phyloP scores from a whole-genome alignment of 2,113 vertebrate genomes.

The Dromiciops gliroides region DNA sequence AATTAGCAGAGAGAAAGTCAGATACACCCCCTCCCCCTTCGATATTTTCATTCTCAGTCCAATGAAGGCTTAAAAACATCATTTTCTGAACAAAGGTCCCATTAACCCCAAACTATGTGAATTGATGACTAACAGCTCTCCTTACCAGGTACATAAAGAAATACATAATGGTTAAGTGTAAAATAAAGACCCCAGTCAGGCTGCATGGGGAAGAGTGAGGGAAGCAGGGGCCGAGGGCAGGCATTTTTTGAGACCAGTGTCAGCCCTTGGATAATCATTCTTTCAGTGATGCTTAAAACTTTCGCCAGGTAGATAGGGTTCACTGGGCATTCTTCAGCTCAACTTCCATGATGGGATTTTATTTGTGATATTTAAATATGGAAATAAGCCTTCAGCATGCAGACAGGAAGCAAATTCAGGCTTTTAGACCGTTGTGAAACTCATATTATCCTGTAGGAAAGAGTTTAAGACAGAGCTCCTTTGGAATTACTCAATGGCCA shows the following conservation, averaged over 20 bases:
- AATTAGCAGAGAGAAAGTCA: conserved; percentile 23
- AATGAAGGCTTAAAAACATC: conserved; percentile 33
- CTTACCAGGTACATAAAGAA: conserved; percentile 48
- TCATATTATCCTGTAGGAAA: not conserved
- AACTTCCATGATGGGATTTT: conserved; percentile 28
- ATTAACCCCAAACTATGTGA: conserved; percentile 37
- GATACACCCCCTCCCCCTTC: not conserved
- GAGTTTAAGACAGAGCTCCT: conserved; percentile 41
- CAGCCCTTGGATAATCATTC: conserved; percentile 35
- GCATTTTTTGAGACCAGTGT: not conserved
- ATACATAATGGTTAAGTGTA: conserved; percentile 43
- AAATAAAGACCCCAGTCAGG: conserved; percentile 54
- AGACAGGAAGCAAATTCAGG: conserved; percentile 2
- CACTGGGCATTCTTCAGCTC: conserved; percentile 29
- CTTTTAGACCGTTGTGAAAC: conserved; percentile 2
- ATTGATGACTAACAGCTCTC: conserved; percentile 57
- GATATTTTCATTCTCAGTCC: conserved; percentile 55
- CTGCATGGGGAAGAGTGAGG: not conserved
- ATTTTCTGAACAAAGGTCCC: conserved; percentile 65
- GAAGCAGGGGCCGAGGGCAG: not conserved
- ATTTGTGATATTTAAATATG: conserved; percentile 26
- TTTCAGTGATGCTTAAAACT: conserved; percentile 47
- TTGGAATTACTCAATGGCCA: not conserved
- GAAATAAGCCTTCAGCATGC: conserved; percentile 36
- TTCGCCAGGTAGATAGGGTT: not conserved